Conservation (phyloP, 1,140 invertebrate genomes). For the Drosophila sp. region DNA sequence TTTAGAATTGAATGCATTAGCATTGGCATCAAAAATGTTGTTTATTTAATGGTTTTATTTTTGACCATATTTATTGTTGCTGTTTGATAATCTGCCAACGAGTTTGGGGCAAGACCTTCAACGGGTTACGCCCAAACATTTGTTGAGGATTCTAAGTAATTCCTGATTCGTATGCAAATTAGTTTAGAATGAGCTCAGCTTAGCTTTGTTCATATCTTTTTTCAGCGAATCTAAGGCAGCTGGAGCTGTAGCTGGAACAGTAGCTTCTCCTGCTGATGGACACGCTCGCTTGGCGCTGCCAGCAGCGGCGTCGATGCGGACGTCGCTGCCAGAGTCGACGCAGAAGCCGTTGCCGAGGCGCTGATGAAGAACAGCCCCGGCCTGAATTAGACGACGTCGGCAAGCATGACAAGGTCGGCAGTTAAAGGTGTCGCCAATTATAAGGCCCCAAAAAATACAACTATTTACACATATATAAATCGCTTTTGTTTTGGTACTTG, state of each 20-base stretch:
- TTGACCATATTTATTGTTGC: constrained; percentile 9
- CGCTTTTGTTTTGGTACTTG: constrained; percentile 25
- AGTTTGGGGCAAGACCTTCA: constrained; percentile 23
- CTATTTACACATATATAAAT: not conserved
- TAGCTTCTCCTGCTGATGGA: constrained; percentile 18
- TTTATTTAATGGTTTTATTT: too few relatives aligned
- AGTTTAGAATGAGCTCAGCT: constrained; percentile 61
- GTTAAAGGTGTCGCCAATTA: constrained; percentile 82
- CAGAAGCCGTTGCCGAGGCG: constrained; percentile 55
- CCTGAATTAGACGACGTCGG: constrained; percentile 80
- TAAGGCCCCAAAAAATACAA: constrained; percentile 37
- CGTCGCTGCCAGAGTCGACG: constrained; percentile 6
- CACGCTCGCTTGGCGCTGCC: constrained; percentile 19
- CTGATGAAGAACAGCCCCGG: constrained; percentile 81
- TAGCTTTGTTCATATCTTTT: not conserved
- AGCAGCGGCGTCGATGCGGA: constrained; percentile 30
- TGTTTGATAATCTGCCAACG: constrained; percentile 8
- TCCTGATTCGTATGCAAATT: constrained; percentile 66
- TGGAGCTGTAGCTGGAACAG: constrained; percentile 11
- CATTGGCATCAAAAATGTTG: too few relatives aligned
- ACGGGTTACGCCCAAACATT: constrained; percentile 22
- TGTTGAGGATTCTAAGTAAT: constrained; percentile 59
- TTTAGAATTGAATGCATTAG: too few relatives aligned
- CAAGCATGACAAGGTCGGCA: constrained; percentile 81
- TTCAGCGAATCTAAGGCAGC: constrained; percentile 36